phyloP scores from a whole-genome alignment of 1,140 invertebrate species.

The Metopolophium dirhodum region DNA sequence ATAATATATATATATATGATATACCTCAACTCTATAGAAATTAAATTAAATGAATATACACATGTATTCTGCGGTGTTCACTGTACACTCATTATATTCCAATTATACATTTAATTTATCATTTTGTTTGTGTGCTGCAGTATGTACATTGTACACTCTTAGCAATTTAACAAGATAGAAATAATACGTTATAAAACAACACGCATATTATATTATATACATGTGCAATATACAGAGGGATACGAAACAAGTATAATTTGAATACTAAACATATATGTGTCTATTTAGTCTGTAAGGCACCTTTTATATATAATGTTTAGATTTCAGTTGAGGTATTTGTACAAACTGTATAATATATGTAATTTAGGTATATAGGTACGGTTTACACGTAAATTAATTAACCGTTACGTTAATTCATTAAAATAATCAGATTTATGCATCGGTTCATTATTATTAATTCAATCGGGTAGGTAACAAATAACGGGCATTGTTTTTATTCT shows the following conservation, averaged over 20 bases:
- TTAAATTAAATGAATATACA: constrained; percentile 8
- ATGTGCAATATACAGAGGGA: background rate
- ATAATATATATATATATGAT: background rate
- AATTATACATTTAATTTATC: constrained; percentile 21
- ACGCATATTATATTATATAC: background rate
- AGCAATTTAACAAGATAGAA: constrained; percentile 9
- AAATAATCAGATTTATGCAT: background rate
- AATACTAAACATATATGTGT: background rate
- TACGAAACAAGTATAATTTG: background rate
- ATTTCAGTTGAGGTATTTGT: background rate
- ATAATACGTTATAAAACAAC: background rate
- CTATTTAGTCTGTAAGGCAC: background rate
- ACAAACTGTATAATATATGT: background rate
- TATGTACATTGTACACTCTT: background rate
- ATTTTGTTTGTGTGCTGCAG: background rate
- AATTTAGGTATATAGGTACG: background rate
- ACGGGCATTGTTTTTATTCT: background rate
- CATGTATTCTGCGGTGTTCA: background rate
- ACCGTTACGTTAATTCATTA: background rate
- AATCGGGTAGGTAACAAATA: background rate
- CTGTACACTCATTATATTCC: background rate
- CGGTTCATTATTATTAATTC: background rate
- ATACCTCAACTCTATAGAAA: background rate
- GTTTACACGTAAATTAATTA: constrained; percentile 13
- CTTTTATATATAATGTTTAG: background rate